Conservation (phyloP, 1,140 invertebrate genomes). For the Acromyrmex heyeri region DNA sequence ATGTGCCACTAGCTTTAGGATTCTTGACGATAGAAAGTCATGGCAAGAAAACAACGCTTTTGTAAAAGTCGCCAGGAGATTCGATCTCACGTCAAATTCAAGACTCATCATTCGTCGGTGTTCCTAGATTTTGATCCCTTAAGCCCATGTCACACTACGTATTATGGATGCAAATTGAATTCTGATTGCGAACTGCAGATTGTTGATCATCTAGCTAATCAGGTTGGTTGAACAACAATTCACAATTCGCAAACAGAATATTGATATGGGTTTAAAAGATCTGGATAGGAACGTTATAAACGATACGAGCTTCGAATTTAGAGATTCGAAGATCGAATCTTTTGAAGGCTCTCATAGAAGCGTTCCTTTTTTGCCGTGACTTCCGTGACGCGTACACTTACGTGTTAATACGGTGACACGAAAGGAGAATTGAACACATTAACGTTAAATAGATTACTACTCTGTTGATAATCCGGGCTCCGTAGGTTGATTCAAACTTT, state of each 20-base stretch:
- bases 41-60: too few relatives aligned
- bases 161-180: too few relatives aligned
- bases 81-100: too few relatives aligned
- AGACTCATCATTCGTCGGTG: too few relatives aligned
- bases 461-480: background rate
- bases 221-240: too few relatives aligned
- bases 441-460: constrained; percentile 22
- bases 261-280: background rate
- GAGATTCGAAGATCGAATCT: background rate
- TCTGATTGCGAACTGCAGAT: too few relatives aligned
- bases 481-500: background rate
- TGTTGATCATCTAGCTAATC: too few relatives aligned
- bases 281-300: background rate
- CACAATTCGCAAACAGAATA: too few relatives aligned
- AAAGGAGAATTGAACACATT: constrained; percentile 21
- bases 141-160: too few relatives aligned
- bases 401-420: background rate
- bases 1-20: background rate
- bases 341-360: background rate
- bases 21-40: background rate
- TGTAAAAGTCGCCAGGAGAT: background rate
- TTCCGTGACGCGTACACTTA: background rate
- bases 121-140: too few relatives aligned
- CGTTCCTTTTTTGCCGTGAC: background rate
- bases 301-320: background rate